phyloP scores from a whole-genome alignment of 2,888 invertebrate species.

The Teleogryllus oceanicus region DNA sequence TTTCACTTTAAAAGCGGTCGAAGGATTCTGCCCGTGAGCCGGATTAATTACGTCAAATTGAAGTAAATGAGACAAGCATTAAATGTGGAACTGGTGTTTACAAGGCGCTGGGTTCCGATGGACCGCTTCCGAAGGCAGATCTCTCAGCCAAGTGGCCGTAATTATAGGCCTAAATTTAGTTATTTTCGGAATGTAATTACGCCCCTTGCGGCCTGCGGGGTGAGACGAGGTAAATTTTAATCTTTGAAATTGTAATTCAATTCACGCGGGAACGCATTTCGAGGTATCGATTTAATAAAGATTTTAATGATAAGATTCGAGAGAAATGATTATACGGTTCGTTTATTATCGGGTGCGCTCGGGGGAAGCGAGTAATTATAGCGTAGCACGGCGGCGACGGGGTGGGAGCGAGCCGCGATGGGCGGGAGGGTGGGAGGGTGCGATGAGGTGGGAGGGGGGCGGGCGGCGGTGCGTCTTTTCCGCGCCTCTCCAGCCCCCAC shows the following conservation, averaged over 20 bases:
- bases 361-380: neutral
- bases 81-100: constrained; percentile 18
- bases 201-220: neutral
- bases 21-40: neutral
- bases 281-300: constrained; percentile 9
- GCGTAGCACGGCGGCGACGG: neutral
- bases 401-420: neutral
- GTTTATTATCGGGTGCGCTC: constrained; percentile 18
- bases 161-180: constrained; percentile 18
- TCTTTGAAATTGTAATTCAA: constrained; percentile 18
- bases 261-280: constrained; percentile 9
- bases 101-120: neutral
- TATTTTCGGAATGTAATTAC: constrained; percentile 18
- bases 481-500: too few relatives aligned
- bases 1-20: constrained; percentile 4
- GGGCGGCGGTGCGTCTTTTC: too few relatives aligned
- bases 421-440: neutral
- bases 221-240: constrained; percentile 1
- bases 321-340: constrained; percentile 1
- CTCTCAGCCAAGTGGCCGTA: neutral
- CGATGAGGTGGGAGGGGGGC: neutral
- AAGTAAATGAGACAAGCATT: constrained; percentile 18
- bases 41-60: constrained; percentile 18
- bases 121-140: neutral
- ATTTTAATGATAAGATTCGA: constrained; percentile 11